Percentiles rank a stretch among this genome's conserved stretches.
Evolutionary conservation across 2,113 vertebrate genomes (phyloP).

Genomic region (Calcarius ornatus): DNA sequence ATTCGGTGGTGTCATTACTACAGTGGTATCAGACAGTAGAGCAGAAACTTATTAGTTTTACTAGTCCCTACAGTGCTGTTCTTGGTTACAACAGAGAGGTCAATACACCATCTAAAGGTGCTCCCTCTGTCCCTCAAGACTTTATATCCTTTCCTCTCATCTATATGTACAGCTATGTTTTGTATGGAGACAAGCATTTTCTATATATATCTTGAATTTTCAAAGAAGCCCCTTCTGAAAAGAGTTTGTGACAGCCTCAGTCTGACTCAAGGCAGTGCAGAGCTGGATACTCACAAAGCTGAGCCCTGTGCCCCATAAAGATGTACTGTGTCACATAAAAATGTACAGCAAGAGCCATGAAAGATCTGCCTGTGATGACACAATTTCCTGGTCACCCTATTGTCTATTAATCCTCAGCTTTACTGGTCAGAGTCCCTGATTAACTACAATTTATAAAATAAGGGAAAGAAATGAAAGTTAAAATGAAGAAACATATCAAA

Average conservation of each 20-base stretch:
- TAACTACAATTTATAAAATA: neutral
- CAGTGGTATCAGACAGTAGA: neutral
- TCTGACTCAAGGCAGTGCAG: neutral
- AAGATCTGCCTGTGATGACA: neutral
- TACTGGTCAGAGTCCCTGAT: neutral
- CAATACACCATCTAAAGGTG: neutral
- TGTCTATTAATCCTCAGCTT: neutral
- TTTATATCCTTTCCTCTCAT: neutral
- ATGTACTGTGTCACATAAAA: no score
- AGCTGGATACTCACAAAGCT: neutral
- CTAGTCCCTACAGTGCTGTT: neutral
- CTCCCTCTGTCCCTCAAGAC: neutral
- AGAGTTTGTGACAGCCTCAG: neutral
- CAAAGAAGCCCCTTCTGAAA: neutral
- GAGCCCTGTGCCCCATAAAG: neutral
- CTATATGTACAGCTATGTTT: neutral
- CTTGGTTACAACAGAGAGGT: neutral
- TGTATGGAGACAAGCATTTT: neutral
- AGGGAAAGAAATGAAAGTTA: neutral
- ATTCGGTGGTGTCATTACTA: neutral
- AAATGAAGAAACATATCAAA: no score
- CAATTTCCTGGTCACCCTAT: neutral
- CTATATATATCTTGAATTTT: neutral
- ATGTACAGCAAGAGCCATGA: neutral
- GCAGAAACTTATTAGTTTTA: neutral